Evolutionary conservation across 2,113 vertebrate species (phyloP).

Genomic region (Crocuta crocuta): DNA sequence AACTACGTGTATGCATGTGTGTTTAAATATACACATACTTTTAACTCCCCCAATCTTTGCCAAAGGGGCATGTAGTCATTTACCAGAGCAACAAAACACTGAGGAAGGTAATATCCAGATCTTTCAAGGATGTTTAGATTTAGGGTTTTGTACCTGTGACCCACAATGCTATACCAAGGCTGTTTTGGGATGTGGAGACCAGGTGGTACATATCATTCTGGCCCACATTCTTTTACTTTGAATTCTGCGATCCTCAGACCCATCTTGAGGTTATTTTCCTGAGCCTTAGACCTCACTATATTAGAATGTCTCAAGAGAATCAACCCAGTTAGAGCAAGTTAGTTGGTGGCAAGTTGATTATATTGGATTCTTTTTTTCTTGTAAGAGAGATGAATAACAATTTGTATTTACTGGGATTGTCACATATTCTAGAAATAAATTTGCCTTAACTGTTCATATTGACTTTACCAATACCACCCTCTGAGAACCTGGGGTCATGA

Average conservation of each 20-base stretch:
- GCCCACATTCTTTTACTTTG: not conserved
- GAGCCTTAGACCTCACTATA: not conserved
- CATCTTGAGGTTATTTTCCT: not conserved
- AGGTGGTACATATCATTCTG: not conserved
- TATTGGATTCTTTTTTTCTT: not conserved
- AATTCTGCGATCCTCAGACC: not conserved
- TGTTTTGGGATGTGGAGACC: rapidly evolving
- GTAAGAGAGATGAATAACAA: not conserved
- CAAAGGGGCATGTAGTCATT: not conserved
- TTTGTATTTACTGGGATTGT: not conserved
- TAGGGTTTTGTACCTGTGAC: not conserved
- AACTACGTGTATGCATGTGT: not conserved
- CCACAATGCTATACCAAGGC: not conserved
- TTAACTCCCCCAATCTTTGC: not conserved
- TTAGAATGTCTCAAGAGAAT: not conserved
- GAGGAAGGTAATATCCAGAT: not conserved
- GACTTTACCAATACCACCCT: not conserved
- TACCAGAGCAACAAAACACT: not conserved
- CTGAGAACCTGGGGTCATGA: not conserved
- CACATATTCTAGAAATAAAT: not conserved
- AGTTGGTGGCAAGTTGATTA: not conserved
- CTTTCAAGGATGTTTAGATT: not conserved
- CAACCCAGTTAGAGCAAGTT: not conserved
- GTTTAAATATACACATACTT: not conserved
- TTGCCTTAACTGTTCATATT: not conserved